These are phyloP conservation scores for Ophion slaviceki DNA, from an alignment of 2,888 invertebrate genomes.

Conservation along the genomic window DNA sequence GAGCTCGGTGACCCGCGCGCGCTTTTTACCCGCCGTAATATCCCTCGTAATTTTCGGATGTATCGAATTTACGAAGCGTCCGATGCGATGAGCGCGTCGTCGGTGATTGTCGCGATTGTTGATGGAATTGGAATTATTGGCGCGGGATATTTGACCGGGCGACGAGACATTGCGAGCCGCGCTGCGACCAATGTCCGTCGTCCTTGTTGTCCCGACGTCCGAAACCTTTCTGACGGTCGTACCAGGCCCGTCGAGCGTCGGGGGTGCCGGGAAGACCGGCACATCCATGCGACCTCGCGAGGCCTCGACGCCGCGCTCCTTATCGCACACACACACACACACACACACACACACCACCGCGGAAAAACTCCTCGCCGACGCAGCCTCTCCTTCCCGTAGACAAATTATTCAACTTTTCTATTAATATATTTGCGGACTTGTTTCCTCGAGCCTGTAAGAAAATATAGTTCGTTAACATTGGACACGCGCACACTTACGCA, in stretches of 20 bases:
- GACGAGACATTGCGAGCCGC: constrained; percentile 60
- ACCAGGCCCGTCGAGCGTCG: constrained; percentile 71
- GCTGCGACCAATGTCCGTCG: constrained; percentile 37
- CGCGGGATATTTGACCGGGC: constrained; percentile 58
- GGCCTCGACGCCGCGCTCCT: constrained; percentile 46
- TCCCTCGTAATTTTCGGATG: constrained; percentile 69
- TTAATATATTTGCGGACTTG: constrained; percentile 14
- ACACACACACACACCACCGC: constrained; percentile 3
- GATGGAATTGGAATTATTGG: constrained; percentile 51
- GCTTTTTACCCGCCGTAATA: constrained; percentile 40
- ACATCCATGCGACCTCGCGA: constrained; percentile 75
- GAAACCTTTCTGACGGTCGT: constrained; percentile 72
- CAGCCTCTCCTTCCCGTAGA: neutral
- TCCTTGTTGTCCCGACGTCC: constrained; percentile 66
- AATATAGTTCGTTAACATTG: neutral
- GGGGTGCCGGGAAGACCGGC: constrained; percentile 80
- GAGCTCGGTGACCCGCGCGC: constrained; percentile 74
- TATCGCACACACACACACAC: constrained; percentile 5
- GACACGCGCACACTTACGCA: too few species aligned
- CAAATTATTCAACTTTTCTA: constrained; percentile 38
- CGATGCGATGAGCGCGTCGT: constrained; percentile 64
- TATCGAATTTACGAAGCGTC: constrained; percentile 71
- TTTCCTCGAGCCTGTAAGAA: constrained; percentile 24
- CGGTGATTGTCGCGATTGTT: constrained; percentile 56
- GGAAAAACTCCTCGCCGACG: neutral